These are phyloP conservation scores for Plectrocnemia conspersa DNA, from an alignment of 1,140 invertebrate species.

Conservation along the genomic window DNA sequence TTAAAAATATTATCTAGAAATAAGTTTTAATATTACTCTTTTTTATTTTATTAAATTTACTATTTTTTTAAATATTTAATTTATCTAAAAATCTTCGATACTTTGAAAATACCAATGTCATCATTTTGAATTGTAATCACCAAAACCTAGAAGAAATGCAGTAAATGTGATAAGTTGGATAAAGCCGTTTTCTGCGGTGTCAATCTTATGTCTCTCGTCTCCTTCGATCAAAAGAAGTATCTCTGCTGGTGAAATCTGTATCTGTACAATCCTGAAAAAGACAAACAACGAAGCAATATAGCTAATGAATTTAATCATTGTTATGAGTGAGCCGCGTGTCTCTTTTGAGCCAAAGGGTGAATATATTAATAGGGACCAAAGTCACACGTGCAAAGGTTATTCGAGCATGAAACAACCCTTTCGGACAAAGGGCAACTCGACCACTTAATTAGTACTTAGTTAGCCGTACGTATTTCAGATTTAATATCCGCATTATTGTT, in stretches of 20 bases:
- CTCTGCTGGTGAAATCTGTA: slow-evolving; percentile 2
- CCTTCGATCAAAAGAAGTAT: neutral
- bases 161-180: no score
- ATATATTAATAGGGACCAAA: slow-evolving; percentile 1
- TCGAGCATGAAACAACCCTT: slow-evolving; percentile 24
- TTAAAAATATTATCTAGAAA: no score
- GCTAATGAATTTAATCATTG: neutral
- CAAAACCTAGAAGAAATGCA: no score
- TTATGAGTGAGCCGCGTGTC: neutral
- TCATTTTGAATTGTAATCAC: no score
- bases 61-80: no score
- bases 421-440: slow-evolving; percentile 25
- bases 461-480: slow-evolving; percentile 32
- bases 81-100: no score
- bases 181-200: no score
- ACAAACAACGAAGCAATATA: neutral
- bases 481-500: slow-evolving; percentile 22
- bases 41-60: no score
- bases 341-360: neutral
- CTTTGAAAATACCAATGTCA: no score
- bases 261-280: neutral
- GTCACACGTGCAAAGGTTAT: slow-evolving; percentile 25
- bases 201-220: neutral
- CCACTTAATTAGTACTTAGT: slow-evolving; percentile 35
- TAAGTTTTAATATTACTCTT: no score